Percentiles rank a stretch among this genome's conserved stretches.
Evolutionary conservation across 1,140 invertebrate species (phyloP).

Genomic region (Lasaia peninsularis): DNA sequence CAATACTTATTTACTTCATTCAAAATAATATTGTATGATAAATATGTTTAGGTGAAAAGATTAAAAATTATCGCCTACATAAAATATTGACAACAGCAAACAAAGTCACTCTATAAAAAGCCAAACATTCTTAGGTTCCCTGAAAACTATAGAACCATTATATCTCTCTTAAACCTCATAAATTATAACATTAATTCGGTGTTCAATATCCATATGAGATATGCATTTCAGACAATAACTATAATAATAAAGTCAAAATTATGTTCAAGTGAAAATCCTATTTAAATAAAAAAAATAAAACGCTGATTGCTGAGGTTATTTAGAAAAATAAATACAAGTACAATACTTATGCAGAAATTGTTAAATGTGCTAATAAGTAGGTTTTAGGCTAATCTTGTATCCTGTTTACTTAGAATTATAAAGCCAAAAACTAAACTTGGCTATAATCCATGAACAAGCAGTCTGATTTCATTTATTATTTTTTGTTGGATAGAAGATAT

Average conservation of each 20-base stretch:
- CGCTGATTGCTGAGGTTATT: not conserved
- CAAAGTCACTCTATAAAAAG: conserved; percentile 9
- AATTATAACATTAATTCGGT: conserved; percentile 6
- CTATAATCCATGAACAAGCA: too few species aligned
- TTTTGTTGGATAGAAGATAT: too few species aligned
- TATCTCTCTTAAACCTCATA: not conserved
- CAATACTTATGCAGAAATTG: not conserved
- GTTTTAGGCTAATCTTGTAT: too few species aligned
- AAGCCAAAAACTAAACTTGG: too few species aligned
- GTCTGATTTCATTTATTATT: too few species aligned
- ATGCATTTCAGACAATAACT: not conserved
- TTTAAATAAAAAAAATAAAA: conserved; percentile 12
- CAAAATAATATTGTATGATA: not conserved
- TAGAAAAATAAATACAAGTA: not conserved
- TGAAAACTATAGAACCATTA: conserved; percentile 1
- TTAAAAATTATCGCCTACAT: conserved; percentile 1
- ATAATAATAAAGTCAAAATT: conserved; percentile 34
- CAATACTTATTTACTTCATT: not conserved
- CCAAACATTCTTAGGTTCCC: not conserved
- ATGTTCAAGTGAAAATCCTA: conserved; percentile 33
- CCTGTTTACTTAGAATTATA: too few species aligned
- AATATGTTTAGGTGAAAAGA: conserved; percentile 10
- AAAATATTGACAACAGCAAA: conserved; percentile 10
- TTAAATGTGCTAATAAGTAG: too few species aligned
- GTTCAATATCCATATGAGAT: conserved; percentile 9